Evolutionary conservation across 2,113 vertebrate species (phyloP).

Genomic region (Pongo pygmaeus): DNA sequence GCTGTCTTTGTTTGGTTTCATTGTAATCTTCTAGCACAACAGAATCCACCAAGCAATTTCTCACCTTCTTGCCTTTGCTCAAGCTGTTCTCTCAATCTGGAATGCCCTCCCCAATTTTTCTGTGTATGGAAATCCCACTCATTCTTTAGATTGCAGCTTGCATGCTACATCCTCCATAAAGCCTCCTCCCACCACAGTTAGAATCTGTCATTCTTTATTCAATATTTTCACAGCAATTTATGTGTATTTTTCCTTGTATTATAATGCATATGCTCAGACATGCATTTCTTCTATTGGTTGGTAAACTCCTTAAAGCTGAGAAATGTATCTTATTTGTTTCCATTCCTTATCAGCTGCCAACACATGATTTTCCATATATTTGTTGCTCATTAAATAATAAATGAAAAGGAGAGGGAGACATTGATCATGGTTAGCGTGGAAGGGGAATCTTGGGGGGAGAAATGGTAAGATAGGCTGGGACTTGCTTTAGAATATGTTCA

Average conservation of each 20-base stretch:
- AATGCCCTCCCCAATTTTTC: not conserved
- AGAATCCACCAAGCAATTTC: constrained; percentile 1
- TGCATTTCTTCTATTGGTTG: not conserved
- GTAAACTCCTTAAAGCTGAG: not conserved
- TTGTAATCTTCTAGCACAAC: constrained; percentile 27
- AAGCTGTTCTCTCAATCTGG: constrained; percentile 67
- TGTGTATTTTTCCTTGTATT: not conserved
- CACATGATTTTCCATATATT: not conserved
- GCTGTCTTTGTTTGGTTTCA: constrained; percentile 52
- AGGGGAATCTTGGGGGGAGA: not conserved
- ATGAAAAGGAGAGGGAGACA: not conserved
- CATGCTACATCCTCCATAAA: not conserved
- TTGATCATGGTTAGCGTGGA: not conserved
- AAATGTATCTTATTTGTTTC: not conserved
- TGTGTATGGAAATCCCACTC: not conserved
- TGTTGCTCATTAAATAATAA: constrained; percentile 11
- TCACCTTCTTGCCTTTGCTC: constrained; percentile 56
- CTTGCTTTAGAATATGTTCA: not conserved
- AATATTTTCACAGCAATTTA: not conserved
- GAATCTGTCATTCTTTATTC: not conserved
- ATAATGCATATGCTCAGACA: not conserved
- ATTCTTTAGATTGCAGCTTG: not conserved
- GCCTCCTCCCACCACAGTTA: not conserved
- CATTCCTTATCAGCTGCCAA: not conserved
- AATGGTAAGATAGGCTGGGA: not conserved